Evolutionary conservation across 2,797 vertebrate genomes (phyloP), one percentile per base, ranked within the genome.

Genomic region (Dermochelys coriacea): DNA sequence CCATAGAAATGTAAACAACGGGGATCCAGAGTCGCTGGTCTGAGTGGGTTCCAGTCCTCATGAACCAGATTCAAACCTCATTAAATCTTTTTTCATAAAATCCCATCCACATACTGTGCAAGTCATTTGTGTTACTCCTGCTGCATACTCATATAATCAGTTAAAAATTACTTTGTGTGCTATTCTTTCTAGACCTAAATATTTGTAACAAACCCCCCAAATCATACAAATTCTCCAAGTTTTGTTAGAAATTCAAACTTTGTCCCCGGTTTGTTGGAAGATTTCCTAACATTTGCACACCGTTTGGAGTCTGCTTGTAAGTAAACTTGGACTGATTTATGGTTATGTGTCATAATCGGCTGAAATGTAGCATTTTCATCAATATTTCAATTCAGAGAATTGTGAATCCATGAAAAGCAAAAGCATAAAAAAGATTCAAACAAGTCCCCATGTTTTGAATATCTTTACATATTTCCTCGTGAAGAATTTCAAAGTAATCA

Each of bases 21-120:
- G 27, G n/a, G 92, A 57, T 64, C 52, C 2, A 4, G 85, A 80
- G 47, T 83, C 12, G 19, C 80, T 94, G 45, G 50, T 80, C 80
- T 93, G 68, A 88, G 21, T 45, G 27, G 10, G 4, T 80, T 97
- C n/a, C 49, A 94, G 45, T 31, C 68, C 34, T 91, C 85, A 6
- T 59, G 45, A 55, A 90, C 14, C 37, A 74, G 55, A 80, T 87
- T 90, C n/a, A 59, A 90, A 80, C 12, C 50, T 71, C 80, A 59
- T 82, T 87, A 9, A 55, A 2, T 4, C 84, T 15, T 87, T 86
- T 80, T 16, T 90, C 61, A 79, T 47, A 90, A 88, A 87, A 79
- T 25, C 1, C 2, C n/a, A 5, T 12, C 15, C 79, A 74, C 8
- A 64, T 47, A 77, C 14, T 29, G 45, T 47, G 18, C 49, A 51